Evolutionary conservation across 2,113 vertebrate genomes (phyloP).

Genomic region (Petroica traversi): DNA sequence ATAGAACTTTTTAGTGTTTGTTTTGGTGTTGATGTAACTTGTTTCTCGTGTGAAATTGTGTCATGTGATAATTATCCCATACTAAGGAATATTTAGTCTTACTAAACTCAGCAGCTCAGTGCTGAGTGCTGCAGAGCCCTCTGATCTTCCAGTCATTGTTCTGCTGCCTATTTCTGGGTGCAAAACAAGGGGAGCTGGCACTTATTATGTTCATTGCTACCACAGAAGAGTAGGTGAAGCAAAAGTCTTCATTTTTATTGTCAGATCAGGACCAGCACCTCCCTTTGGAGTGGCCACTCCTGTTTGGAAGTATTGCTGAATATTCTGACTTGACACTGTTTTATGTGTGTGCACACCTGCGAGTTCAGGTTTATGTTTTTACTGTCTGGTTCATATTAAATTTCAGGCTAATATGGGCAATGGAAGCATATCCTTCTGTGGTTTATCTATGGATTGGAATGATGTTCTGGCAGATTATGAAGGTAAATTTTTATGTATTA

Average conservation of each 20-base stretch:
- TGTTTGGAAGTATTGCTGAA: neutral
- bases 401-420: constrained; percentile 84
- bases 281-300: neutral
- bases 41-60: neutral
- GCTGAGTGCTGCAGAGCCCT: neutral
- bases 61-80: too few relatives aligned
- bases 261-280: neutral
- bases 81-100: neutral
- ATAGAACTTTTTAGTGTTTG: neutral
- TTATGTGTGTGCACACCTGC: neutral
- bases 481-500: constrained; percentile 70
- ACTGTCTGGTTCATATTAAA: neutral
- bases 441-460: constrained; percentile 91
- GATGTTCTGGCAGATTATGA: constrained; percentile 97
- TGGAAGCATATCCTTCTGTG: constrained; percentile 80
- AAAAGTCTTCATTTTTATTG: neutral
- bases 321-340: neutral
- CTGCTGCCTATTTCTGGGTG: neutral
- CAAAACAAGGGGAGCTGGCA: neutral
- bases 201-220: neutral
- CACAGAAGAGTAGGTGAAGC: neutral
- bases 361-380: neutral
- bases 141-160: neutral
- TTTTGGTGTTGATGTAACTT: neutral
- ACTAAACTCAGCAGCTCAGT: neutral